Evolutionary conservation across 2,888 invertebrate genomes (phyloP).

Genomic region (Tridacna gigas): DNA sequence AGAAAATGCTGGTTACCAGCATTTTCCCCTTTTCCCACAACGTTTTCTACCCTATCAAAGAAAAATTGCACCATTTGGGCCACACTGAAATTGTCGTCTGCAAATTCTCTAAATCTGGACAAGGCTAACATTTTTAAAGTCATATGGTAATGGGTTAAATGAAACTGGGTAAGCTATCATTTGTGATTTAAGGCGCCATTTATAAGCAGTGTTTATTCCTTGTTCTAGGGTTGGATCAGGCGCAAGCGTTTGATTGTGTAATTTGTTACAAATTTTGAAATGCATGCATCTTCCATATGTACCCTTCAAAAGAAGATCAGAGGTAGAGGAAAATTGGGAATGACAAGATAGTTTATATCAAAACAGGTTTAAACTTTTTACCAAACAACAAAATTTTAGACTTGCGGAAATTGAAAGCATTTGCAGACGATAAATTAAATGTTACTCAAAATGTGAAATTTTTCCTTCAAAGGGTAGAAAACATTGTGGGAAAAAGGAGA

Average conservation of each 20-base stretch:
- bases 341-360: constrained; percentile 32
- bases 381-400: too few relatives aligned
- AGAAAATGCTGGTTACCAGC: background rate
- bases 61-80: too few relatives aligned
- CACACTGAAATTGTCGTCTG: too few relatives aligned
- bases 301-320: constrained; percentile 25
- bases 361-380: background rate
- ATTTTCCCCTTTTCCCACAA: background rate
- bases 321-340: constrained; percentile 13
- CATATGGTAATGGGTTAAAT: constrained; percentile 11
- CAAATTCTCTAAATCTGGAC: too few relatives aligned
- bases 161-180: constrained; percentile 56
- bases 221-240: constrained; percentile 26
- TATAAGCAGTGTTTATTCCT: constrained; percentile 57
- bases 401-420: background rate
- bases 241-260: constrained; percentile 45
- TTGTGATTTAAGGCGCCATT: constrained; percentile 59
- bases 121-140: too few relatives aligned
- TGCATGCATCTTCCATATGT: constrained; percentile 30
- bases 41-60: background rate
- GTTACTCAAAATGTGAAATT: background rate
- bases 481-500: background rate
- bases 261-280: constrained; percentile 42
- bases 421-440: background rate
- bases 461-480: background rate